Percentiles rank a stretch among this genome's conserved stretches.
Evolutionary conservation across 2,888 invertebrate species (phyloP).

Genomic region (Scotopteryx bipunctaria): DNA sequence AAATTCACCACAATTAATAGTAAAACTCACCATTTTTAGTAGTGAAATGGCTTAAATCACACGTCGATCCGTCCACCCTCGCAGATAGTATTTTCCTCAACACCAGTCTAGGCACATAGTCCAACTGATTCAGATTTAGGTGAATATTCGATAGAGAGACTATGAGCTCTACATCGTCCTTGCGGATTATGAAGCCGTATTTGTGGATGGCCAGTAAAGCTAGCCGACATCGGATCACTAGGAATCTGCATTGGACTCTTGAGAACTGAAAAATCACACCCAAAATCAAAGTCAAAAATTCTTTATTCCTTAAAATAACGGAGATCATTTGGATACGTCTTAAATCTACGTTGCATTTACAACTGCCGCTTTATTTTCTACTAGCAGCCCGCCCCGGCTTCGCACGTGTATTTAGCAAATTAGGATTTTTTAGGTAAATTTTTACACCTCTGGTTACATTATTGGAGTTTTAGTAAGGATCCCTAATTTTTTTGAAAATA

Average conservation of each 20-base stretch:
- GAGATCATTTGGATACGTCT: too few species aligned
- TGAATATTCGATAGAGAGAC: constrained; percentile 46
- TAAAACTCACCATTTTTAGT: constrained; percentile 53
- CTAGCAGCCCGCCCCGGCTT: too few species aligned
- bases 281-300: too few species aligned
- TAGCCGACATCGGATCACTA: constrained; percentile 51
- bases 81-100: constrained; percentile 49
- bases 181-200: constrained; percentile 51
- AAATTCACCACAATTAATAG: too few species aligned
- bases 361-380: too few species aligned
- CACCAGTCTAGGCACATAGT: constrained; percentile 58
- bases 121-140: constrained; percentile 45
- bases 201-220: constrained; percentile 60
- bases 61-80: constrained; percentile 39
- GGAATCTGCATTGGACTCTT: constrained; percentile 60
- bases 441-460: too few species aligned
- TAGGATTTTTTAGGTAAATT: too few species aligned
- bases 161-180: constrained; percentile 47
- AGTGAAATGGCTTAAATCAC: constrained; percentile 61
- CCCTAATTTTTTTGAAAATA: too few species aligned
- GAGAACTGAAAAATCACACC: constrained; percentile 60
- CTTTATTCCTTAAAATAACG: too few species aligned
- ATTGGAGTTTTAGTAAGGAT: too few species aligned
- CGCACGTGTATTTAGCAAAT: too few species aligned
- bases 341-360: too few species aligned